Base-by-base conservation (phyloP, 2,797 vertebrate species). In the Etheostoma nigrum region DNA sequence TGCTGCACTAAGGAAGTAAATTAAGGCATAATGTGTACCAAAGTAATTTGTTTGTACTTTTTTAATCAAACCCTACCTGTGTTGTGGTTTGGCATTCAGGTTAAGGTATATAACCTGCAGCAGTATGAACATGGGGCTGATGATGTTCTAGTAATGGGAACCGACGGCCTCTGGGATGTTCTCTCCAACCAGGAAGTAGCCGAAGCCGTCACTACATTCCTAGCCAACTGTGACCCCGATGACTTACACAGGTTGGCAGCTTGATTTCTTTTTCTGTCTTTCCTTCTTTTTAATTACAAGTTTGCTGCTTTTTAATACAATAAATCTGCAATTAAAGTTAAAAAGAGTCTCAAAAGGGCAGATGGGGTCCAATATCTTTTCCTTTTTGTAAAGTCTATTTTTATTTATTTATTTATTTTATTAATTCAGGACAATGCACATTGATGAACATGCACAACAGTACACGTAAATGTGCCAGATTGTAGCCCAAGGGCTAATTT, bases 151-250 rank as follows among this genome's bases (percentile, higher is more conserved):
- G 95, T 99, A 71, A 92, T 99, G 92, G 98, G 97, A 76, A 99
- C 97, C 1, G 98, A 99, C 15, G 98, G 98, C 25, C 97, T 99
- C 68, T 99, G 98, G 98, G 98, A 99, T 72, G 98, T 99, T 73
- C 94, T 99, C 59, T 96, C 97, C 81, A 99, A 99, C 89, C 96
- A 98, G 94, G 98, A 99, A 94, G 98, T 99, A 27, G 96, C 96
- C 13, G 98, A 99, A 91, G 94, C 96, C 1, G 88, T 99, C 84
- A 96, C 96, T 82, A 94, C 95, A 76, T 99, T 98, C 88, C 95
- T 99, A 73, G 96, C 96, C 81, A 99, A 99, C 94, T 99, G 98
- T 92, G 98, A 98, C 83, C 97, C 97, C 0, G 97, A 98, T 77
- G 98, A 99, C 87, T 94, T 97, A 72, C 96, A 98, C 95, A 98